phyloP scores from a whole-genome alignment of 2,797 vertebrate species.

The Xenopus petersii region DNA sequence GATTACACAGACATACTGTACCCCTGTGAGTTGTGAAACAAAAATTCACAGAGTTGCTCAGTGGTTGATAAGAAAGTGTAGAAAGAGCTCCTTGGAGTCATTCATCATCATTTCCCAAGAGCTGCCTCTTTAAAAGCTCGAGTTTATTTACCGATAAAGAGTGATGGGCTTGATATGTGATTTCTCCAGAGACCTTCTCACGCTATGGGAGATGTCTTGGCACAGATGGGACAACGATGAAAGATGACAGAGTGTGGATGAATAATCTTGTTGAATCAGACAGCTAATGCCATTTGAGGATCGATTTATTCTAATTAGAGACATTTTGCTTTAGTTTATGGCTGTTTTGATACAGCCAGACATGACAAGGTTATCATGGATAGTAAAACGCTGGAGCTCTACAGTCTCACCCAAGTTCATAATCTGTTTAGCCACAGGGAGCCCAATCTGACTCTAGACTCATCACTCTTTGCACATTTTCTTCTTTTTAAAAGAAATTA shows the following conservation, averaged over 20 bases:
- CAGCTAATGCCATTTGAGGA: slow-evolving; percentile 46
- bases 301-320: slow-evolving; percentile 42
- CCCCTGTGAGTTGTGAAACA: no score
- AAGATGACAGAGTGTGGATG: slow-evolving; percentile 44
- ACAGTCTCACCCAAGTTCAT: not conserved
- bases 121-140: slow-evolving; percentile 17
- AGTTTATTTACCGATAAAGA: slow-evolving; percentile 17
- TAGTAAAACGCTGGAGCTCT: not conserved
- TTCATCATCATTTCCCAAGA: not conserved
- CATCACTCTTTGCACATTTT: no score
- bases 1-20: no score
- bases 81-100: no score
- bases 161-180: slow-evolving; percentile 28
- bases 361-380: slow-evolving; percentile 15
- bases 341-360: slow-evolving; percentile 20
- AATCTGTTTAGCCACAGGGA: not conserved
- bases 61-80: no score
- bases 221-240: slow-evolving; percentile 38
- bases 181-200: slow-evolving; percentile 23
- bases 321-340: slow-evolving; percentile 28
- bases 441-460: no score
- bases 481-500: no score
- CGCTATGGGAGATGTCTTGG: slow-evolving; percentile 25
- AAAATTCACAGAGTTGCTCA: no score
- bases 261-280: slow-evolving; percentile 42